A percentile compares a stretch with the other conserved stretches of the same genome.
These are phyloP conservation scores for Hestina assimilis DNA, from an alignment of 1,140 invertebrate genomes.

Conservation along the genomic window DNA sequence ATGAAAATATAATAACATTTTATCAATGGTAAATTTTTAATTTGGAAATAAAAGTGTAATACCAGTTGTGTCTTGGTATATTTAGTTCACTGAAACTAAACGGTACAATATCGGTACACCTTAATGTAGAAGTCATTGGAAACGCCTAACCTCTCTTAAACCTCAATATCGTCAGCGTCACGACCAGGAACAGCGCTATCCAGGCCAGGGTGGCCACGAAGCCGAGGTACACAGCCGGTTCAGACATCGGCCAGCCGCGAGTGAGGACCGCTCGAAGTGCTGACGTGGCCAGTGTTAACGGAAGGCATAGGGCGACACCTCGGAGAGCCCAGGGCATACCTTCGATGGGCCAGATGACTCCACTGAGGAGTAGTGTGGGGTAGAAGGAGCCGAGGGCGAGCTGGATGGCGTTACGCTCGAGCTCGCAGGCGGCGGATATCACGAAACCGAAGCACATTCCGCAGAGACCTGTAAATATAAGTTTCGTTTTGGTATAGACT, in stretches of 20 bases:
- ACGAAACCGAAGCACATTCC: slow-evolving; percentile 97
- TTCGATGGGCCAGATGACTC: slow-evolving; percentile 93
- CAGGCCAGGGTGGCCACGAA: slow-evolving; percentile 93
- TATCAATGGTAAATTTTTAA: too few relatives aligned
- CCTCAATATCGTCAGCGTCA: slow-evolving; percentile 88
- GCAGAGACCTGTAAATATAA: slow-evolving; percentile 80
- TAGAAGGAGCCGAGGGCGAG: slow-evolving; percentile 96
- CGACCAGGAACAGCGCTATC: slow-evolving; percentile 91
- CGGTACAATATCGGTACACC: too few relatives aligned
- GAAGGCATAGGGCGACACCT: slow-evolving; percentile 90
- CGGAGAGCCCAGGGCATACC: slow-evolving; percentile 92
- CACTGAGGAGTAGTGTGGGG: slow-evolving; percentile 92
- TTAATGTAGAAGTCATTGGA: background rate
- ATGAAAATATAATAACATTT: too few relatives aligned
- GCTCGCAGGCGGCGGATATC: slow-evolving; percentile 94
- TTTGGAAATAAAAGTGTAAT: too few relatives aligned
- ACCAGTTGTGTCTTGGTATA: too few relatives aligned
- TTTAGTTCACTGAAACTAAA: too few relatives aligned
- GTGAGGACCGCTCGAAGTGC: slow-evolving; percentile 93
- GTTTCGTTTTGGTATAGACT: background rate
- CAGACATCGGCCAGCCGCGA: slow-evolving; percentile 90
- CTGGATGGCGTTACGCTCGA: slow-evolving; percentile 96
- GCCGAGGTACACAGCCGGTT: slow-evolving; percentile 92
- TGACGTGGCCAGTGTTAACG: slow-evolving; percentile 94
- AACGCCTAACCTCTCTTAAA: slow-evolving; percentile 82